Base-by-base conservation (phyloP, 2,797 vertebrate species). In the Melopsittacus undulatus region DNA sequence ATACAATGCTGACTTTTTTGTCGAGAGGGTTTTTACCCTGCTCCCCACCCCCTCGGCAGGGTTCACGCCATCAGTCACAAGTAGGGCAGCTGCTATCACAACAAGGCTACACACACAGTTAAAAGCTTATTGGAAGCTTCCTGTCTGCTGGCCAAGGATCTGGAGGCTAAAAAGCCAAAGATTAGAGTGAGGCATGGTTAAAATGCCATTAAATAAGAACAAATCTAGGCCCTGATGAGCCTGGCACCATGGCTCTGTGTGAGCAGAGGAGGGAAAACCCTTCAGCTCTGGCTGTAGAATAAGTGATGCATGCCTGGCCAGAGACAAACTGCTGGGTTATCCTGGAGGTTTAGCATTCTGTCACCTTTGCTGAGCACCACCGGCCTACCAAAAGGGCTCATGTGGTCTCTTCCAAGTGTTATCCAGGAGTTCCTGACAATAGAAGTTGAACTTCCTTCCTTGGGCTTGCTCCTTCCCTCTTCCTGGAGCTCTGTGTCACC, bases 291-390 rank as follows among this genome's bases (percentile, higher is more conserved):
- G 30, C 38, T 24, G 70, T 81, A 42, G 52, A 43, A 19, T 2
- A 10, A 68, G 38, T 3, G 32, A 43, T 3, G 0, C 3, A 3
- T 1, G 6, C 13, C 46, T 84, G 79, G 1, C 57, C 4, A 2
- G 38, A 66, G 68, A 24, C 20, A 36, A 67, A 4, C 43, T 5
- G 2, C 30, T 61, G 63, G 43, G 9, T 14, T 24, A 15, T 13
- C 45, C 36, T 32, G 23, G 66, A 36, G 64, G 26, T 14, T 90
- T 48, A 11, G 32, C 49, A 15, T 18, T 34, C 52, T 59, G 43
- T 61, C 0, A 1, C 84, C 40, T 59, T 38, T 2, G 2, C 36
- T n/a, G 75, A 79, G 61, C 81, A 49, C 34, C 4, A 1, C 34
- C 48, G 45, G 40, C 34, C 45, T 52, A 61, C 40, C 54, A 3